These are phyloP conservation scores for Aphidius ervi DNA, from an alignment of 1,140 invertebrate species.

Conservation along the genomic window DNA sequence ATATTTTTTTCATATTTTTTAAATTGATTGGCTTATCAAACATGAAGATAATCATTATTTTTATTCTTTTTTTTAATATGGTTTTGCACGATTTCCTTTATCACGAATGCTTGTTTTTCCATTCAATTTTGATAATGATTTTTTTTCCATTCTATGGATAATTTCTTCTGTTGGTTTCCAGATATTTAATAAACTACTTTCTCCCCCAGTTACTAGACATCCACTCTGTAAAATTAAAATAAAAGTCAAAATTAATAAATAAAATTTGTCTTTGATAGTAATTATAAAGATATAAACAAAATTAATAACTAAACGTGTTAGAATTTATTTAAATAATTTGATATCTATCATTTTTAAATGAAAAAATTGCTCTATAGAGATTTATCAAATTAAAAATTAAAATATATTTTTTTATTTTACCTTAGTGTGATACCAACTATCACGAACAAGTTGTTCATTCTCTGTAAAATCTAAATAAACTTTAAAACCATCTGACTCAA, in stretches of 20 bases:
- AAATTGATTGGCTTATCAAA: neutral
- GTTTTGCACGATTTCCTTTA: slow-evolving; percentile 40
- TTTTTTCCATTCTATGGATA: slow-evolving; percentile 23
- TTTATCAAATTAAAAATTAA: neutral
- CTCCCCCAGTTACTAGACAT: slow-evolving; percentile 63
- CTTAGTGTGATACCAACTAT: slow-evolving; percentile 60
- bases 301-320: no score
- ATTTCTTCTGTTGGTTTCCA: slow-evolving; percentile 52
- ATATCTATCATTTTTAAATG: no score
- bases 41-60: slow-evolving; percentile 5
- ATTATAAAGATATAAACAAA: neutral
- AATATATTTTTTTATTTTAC: slow-evolving; percentile 38
- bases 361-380: no score
- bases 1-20: neutral
- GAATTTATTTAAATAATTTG: no score
- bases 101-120: slow-evolving; percentile 36
- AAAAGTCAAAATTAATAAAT: slow-evolving; percentile 23
- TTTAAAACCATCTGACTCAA: slow-evolving; percentile 53
- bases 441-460: slow-evolving; percentile 66
- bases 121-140: slow-evolving; percentile 37
- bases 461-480: slow-evolving; percentile 54
- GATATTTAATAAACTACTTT: slow-evolving; percentile 60
- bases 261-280: slow-evolving; percentile 3
- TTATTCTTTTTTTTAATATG: slow-evolving; percentile 39
- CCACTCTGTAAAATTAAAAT: slow-evolving; percentile 50